Evolutionary conservation across 2,888 invertebrate genomes (phyloP).

Genomic region (Epinotia brunnichana): DNA sequence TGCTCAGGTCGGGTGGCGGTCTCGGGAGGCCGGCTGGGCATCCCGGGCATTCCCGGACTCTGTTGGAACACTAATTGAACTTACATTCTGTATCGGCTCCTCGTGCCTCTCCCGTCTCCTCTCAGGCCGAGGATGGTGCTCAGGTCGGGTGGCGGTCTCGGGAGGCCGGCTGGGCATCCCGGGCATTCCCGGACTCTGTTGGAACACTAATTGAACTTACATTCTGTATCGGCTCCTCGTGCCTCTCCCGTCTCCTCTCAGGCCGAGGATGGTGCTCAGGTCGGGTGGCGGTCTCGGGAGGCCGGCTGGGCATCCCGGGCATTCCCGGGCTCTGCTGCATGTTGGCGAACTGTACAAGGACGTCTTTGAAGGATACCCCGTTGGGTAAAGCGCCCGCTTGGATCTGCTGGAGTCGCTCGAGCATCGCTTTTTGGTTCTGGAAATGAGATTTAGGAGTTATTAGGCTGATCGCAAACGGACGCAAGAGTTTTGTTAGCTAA

Average conservation of each 20-base stretch:
- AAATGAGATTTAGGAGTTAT: conserved; percentile 47
- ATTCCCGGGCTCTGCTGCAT: conserved; percentile 75
- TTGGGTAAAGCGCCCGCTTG: conserved; percentile 78
- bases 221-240: conserved; percentile 54
- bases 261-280: conserved; percentile 69
- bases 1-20: conserved; percentile 67
- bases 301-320: conserved; percentile 61
- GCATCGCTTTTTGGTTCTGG: conserved; percentile 79
- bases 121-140: conserved; percentile 67
- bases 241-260: conserved; percentile 62
- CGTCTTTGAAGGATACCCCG: conserved; percentile 87
- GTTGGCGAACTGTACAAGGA: conserved; percentile 89
- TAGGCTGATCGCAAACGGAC: no score
- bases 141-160: conserved; percentile 65
- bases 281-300: conserved; percentile 64
- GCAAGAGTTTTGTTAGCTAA: no score
- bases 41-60: background rate
- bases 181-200: conserved; percentile 67
- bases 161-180: conserved; percentile 63
- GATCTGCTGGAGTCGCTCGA: conserved; percentile 76
- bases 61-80: background rate
- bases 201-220: conserved; percentile 54
- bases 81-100: conserved; percentile 46
- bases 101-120: conserved; percentile 62
- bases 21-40: conserved; percentile 59